These are phyloP conservation scores for Drosophila burlai DNA, from an alignment of 1,140 invertebrate species.

Conservation along the genomic window DNA sequence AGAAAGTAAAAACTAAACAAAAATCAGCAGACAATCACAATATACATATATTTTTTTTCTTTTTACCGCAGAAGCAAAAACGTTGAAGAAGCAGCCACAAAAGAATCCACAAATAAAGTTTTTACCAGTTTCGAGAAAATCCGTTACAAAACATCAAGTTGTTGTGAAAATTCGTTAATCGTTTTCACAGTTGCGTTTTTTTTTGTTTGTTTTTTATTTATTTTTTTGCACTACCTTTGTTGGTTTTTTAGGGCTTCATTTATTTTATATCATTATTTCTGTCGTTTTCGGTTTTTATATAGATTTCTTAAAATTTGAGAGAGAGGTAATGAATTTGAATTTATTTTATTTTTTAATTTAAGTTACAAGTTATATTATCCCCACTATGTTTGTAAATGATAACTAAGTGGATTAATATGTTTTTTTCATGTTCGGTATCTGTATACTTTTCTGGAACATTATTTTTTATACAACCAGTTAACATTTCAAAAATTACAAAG, in stretches of 20 bases:
- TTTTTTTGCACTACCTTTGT: slow-evolving; percentile 37
- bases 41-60: neutral
- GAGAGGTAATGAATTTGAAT: neutral
- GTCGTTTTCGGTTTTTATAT: slow-evolving; percentile 27
- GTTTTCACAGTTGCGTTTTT: slow-evolving; percentile 54
- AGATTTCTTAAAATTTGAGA: slow-evolving; percentile 15
- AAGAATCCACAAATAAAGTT: slow-evolving; percentile 55
- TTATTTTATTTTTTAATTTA: too few relatives aligned
- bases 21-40: slow-evolving; percentile 24
- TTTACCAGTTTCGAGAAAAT: slow-evolving; percentile 59
- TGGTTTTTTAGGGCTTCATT: slow-evolving; percentile 23
- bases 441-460: too few relatives aligned
- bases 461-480: too few relatives aligned
- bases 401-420: too few relatives aligned
- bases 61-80: slow-evolving; percentile 15
- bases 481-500: neutral
- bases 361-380: too few relatives aligned
- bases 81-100: slow-evolving; percentile 16
- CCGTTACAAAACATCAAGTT: slow-evolving; percentile 66
- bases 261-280: slow-evolving; percentile 31
- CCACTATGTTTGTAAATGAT: too few relatives aligned
- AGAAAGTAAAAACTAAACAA: neutral
- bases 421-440: too few relatives aligned
- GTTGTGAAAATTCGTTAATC: slow-evolving; percentile 71
- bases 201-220: neutral